Base-by-base conservation (phyloP, 2,888 invertebrate genomes). In the Cheilosia scutellata region DNA sequence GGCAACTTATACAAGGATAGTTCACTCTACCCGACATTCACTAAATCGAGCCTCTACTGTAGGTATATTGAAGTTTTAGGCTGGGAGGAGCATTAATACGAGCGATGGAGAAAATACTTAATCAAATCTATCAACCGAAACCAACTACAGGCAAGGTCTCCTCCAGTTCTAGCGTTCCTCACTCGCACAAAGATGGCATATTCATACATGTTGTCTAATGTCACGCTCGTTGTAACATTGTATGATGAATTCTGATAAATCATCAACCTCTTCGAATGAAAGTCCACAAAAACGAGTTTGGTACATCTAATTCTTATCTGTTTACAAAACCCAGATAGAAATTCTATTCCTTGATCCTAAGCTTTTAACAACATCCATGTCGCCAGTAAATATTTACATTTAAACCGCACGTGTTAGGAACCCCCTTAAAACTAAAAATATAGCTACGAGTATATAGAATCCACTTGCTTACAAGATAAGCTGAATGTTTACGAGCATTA, bases 401-500 rank as follows among this genome's bases (percentile, higher is more conserved):
- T 66, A 66, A 68, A 72, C 76, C 60, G n/a, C 76, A 66, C 58
- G 76, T 76, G 65, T 51, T 42, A 40, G 25, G 47, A 29, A 27
- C 2, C 7, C n/a, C 58, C 58, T 49, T 60, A 51, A 82, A 82
- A 75, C 63, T 71, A 53, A 70, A 82, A 82, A 65, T 57, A 62
- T 70, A 42, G 65, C 20, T 66, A 65, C 57, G 49, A 71, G 63
- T 65, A 29, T 66, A 66, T 58, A 49, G 68, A 75, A 86, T 77
- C 80, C 71, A 80, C 86, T 80, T 77, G 71, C 76, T 86, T 79
- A 79, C 79, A 72, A 79, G 72, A 79, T 86, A 86, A 86, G 76
- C 76, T 80, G 58, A 66, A 76, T 86, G 86, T 80, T 86, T 86
- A 86, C 86, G 86, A 86, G 72, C 76, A 80, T 86, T 80, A 76